Percentiles rank a stretch among this genome's conserved stretches.
phyloP scores from a whole-genome alignment of 2,797 vertebrate species.

The Eospalax fontanierii region DNA sequence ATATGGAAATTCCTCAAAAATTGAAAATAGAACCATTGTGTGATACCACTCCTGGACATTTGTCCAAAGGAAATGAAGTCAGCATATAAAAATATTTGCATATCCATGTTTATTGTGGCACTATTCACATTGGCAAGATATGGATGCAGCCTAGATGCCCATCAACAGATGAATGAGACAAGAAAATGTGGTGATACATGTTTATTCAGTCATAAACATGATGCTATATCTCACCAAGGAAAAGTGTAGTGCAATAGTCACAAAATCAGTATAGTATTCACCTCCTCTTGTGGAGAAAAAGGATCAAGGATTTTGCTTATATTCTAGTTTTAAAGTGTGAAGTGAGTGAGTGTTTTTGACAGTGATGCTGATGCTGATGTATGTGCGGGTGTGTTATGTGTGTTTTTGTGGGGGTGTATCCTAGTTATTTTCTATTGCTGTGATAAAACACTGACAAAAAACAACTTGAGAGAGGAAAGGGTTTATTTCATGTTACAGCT shows the following conservation, averaged over 20 bases:
- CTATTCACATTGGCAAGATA: background rate
- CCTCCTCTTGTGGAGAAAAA: background rate
- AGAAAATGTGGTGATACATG: background rate
- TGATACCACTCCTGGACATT: background rate
- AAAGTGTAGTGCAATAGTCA: background rate
- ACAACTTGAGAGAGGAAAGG: no score
- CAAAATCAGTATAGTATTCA: background rate
- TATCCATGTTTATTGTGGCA: background rate
- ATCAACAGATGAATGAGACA: background rate
- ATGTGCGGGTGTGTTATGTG: background rate
- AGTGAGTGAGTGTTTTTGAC: background rate
- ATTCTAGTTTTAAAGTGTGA: slow-evolving; percentile 23
- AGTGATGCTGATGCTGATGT: background rate
- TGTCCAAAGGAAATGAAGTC: background rate
- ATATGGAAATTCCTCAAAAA: background rate
- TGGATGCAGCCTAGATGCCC: background rate
- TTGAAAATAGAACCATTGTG: background rate
- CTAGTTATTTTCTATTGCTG: no score
- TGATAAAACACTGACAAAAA: no score
- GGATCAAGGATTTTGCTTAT: slow-evolving; percentile 19
- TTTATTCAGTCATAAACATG: background rate
- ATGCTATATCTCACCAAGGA: background rate
- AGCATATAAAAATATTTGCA: background rate
- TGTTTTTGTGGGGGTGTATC: no score
- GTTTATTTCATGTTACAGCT: no score